Evolutionary conservation across 1,140 invertebrate genomes (phyloP), one percentile per base, ranked within the genome.

Genomic region (Drosophila tropicalis): DNA sequence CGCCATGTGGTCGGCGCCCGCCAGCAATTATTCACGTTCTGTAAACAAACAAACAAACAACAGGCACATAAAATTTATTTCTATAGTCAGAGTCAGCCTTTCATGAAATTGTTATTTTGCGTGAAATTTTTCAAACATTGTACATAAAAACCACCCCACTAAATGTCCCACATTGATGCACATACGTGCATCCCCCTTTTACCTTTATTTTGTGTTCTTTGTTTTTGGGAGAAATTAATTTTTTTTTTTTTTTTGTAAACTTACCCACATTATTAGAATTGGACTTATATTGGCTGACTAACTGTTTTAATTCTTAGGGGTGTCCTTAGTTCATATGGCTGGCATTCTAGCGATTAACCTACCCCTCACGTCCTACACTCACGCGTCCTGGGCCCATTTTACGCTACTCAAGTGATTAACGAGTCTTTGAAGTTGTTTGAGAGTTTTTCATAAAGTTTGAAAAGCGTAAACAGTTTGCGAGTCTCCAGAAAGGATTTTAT

Each of bases 41-140:
- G 84, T 83, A 86, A 87, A 83, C 72, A 87, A 76, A 83, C 72
- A 87, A 76, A 76, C 72, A 76, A 77, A 62, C 74, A 69, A 63
- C 62, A 67, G 65, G 56, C 70, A 71, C 84, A 87, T 89, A 77
- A 87, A 89, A 87, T 87, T 87, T 83, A 87, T 87, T 87, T 87
- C 83, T 67, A 79, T 83, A 79, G 60, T 75, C 76, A 25, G 22
- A 25, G 44, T 19, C 44, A 22, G 34, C 60, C 22, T 19, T 19
- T 12, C 67, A 79, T 66, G 54, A 87, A 87, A 87, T 87, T 67
- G 83, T 74, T 87, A 87, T 87, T 89, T 87, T 79, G 79, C 70
- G 67, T 72, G 83, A 70, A 79, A 77, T 87, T 79, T 86, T 57
- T 76, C 79, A 67, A 29, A 71, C 72, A 79, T 65, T 19, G 68